A percentile compares a stretch with the other conserved stretches of the same genome.
Evolutionary conservation across 2,888 invertebrate species (phyloP).

Genomic region (Plemyria rubiginata): DNA sequence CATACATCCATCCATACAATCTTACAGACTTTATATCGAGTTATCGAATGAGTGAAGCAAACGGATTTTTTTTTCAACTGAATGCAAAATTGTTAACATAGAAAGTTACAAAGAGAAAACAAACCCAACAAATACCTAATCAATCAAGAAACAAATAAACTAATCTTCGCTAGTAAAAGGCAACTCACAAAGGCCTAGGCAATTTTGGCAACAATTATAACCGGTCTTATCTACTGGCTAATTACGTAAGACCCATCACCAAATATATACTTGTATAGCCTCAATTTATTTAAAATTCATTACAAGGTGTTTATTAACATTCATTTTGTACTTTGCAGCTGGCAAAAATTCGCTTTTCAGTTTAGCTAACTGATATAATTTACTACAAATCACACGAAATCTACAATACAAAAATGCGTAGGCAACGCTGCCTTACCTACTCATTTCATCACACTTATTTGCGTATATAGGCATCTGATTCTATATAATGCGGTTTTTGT

Average conservation of each 20-base stretch:
- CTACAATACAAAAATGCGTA: no score
- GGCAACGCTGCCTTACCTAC: no score
- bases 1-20: no score
- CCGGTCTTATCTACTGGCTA: slow-evolving; percentile 33
- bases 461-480: no score
- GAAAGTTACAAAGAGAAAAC: no score
- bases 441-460: no score
- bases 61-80: no score
- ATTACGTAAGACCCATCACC: slow-evolving; percentile 26
- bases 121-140: neutral
- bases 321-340: slow-evolving; percentile 22
- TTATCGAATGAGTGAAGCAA: no score
- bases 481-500: neutral
- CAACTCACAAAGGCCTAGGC: slow-evolving; percentile 25
- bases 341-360: slow-evolving; percentile 5
- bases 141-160: neutral
- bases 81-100: no score
- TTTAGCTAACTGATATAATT: neutral
- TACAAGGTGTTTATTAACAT: slow-evolving; percentile 14
- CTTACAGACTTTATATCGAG: no score
- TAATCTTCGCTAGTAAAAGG: slow-evolving; percentile 1
- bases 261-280: slow-evolving; percentile 12
- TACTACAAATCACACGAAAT: no score
- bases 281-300: slow-evolving; percentile 22
- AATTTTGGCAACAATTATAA: slow-evolving; percentile 34